Evolutionary conservation across 2,888 invertebrate species (phyloP), one percentile per base, ranked within the genome.

Genomic region (Apamea epomidion): DNA sequence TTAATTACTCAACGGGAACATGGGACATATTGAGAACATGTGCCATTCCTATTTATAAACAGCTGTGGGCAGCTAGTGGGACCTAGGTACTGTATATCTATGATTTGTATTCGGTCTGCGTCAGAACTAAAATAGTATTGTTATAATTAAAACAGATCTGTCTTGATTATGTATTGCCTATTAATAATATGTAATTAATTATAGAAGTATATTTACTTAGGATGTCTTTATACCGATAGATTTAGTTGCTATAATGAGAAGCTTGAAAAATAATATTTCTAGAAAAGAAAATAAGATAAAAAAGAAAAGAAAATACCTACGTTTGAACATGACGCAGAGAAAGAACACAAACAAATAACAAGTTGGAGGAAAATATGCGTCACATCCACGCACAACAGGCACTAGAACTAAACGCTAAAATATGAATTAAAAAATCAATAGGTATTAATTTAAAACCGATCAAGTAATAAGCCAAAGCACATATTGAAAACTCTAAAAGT

Each of bases 1-100:
- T 94, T 93, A 94, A 94, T 94, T 94, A 93, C 91, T 93, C 93
- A 93, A 89, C 86, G 86, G 81, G 78, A 87, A 91, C 90, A 91
- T 87, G 83, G 90, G 88, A 90, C 91, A 89, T 92, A 92, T 91
- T 89, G 88, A 79, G 85, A 74, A 81, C 81, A 86, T 88, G 74
- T 80, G 82, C 78, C 65, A 58, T 83, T 77, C 42, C 72, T 81
- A 79, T 85, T 82, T 78, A 83, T 78, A 84, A 74, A 68, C 80
- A 86, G 73, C 79, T 88, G 74, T 58, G 74, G 64, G 51, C 18
- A 14, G 37, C 21, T 70, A 25, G 3, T 18, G 48, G 21, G 51
- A 70, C 58, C 29, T 62, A 51, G 29, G 4, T 54, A 54, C 7
- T 54, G 60, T 32, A 7, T 79, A 78, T 72, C 32, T 83, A 80